phyloP scores from a whole-genome alignment of 64 coral and sea anemone species.

The Pocillopora verrucosa region DNA sequence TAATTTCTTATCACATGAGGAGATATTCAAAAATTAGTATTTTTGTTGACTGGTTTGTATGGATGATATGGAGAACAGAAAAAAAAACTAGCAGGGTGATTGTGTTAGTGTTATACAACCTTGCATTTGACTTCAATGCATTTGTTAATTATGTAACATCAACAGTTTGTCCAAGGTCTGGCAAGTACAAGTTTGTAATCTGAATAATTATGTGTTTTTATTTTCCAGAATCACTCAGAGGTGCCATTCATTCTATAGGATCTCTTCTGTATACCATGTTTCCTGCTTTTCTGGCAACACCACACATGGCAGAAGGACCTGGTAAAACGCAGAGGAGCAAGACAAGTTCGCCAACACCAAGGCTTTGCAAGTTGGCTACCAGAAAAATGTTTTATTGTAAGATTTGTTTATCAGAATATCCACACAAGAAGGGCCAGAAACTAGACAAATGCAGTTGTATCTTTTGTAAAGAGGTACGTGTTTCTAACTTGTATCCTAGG shows the following conservation, averaged over 20 bases:
- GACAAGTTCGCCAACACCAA: neutral
- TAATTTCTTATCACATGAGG: too few relatives aligned
- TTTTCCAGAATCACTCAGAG: neutral
- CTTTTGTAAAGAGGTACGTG: slow-evolving; percentile 85
- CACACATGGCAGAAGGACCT: neutral
- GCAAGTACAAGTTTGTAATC: neutral
- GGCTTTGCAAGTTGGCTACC: neutral
- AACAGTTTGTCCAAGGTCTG: neutral
- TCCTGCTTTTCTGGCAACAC: slow-evolving; percentile 5
- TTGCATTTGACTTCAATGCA: neutral
- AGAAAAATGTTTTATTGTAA: slow-evolving; percentile 66
- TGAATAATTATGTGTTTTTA: neutral
- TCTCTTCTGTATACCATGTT: neutral
- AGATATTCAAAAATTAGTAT: too few relatives aligned
- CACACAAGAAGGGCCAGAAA: slow-evolving; percentile 59
- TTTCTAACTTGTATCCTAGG: neutral
- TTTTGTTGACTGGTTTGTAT: too few relatives aligned
- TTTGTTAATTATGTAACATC: neutral
- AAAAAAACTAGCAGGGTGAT: too few relatives aligned
- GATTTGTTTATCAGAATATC: slow-evolving; percentile 76
- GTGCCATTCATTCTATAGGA: neutral
- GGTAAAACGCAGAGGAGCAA: neutral
- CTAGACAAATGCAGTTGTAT: slow-evolving; percentile 66
- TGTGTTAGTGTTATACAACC: too few relatives aligned
- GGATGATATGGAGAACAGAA: too few relatives aligned